These are phyloP conservation scores for Alviniconcha marisindica DNA, from an alignment of 1,140 invertebrate species.

Conservation along the genomic window DNA sequence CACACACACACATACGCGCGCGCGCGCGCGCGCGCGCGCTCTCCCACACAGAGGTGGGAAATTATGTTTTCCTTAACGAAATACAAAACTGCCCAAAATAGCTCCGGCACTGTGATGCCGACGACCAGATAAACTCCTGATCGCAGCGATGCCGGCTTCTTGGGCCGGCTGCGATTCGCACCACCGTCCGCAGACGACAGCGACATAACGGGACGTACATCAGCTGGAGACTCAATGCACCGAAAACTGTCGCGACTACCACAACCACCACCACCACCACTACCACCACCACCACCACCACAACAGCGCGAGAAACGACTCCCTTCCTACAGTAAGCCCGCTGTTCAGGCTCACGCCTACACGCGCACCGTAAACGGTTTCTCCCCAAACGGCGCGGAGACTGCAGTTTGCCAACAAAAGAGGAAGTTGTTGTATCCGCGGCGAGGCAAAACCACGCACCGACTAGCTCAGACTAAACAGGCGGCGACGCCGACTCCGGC, in stretches of 20 bases:
- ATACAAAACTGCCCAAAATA: not conserved
- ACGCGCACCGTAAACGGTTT: too few relatives aligned
- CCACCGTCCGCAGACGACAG: slow-evolving; percentile 3
- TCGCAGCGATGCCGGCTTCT: not conserved
- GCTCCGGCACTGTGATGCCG: not conserved
- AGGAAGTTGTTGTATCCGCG: slow-evolving; percentile 5
- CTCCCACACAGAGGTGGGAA: too few relatives aligned
- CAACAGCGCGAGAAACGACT: too few relatives aligned
- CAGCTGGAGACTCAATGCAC: too few relatives aligned
- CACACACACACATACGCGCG: not conserved
- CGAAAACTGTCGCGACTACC: too few relatives aligned
- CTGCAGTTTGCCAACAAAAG: not conserved
- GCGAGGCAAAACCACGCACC: slow-evolving; percentile 13
- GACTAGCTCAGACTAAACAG: slow-evolving; percentile 19
- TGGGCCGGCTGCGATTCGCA: not conserved
- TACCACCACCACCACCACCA: too few relatives aligned
- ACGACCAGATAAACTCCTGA: slow-evolving; percentile 8
- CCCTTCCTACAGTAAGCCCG: too few relatives aligned
- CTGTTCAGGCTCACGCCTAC: too few relatives aligned
- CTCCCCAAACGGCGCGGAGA: not conserved
- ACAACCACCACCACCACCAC: too few relatives aligned
- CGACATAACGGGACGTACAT: not conserved
- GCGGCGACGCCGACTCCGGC: not conserved
- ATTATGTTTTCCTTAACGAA: not conserved
- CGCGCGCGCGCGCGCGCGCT: too few relatives aligned